These are phyloP conservation scores for Leucosticte australis DNA, from an alignment of 2,113 vertebrate genomes.

Conservation along the genomic window DNA sequence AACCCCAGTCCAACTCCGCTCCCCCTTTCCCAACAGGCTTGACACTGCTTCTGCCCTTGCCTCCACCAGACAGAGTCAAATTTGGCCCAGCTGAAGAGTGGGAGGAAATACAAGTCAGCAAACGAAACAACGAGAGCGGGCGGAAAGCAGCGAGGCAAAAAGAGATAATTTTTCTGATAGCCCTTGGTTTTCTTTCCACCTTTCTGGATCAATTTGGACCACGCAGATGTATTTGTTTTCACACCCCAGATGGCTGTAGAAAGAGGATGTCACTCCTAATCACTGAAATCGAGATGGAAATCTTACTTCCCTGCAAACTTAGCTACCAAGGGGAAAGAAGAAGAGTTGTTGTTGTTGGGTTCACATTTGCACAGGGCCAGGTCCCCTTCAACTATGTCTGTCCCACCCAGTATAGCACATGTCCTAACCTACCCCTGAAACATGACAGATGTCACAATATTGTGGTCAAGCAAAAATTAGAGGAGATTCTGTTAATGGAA, in stretches of 20 bases:
- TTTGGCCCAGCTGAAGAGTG: background rate
- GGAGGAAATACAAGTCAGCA: background rate
- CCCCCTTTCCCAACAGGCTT: background rate
- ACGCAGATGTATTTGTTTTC: slow-evolving; percentile 32
- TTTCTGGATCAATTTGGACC: slow-evolving; percentile 1
- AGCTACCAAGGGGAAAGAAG: background rate
- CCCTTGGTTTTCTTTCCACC: slow-evolving; percentile 17
- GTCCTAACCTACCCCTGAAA: background rate
- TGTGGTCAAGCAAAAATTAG: background rate
- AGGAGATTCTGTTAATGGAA: background rate
- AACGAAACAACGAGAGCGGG: background rate
- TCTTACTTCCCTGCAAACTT: slow-evolving; percentile 17
- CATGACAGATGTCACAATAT: background rate
- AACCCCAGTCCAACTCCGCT: background rate
- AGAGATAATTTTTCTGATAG: background rate
- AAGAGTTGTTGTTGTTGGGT: background rate
- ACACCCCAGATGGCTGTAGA: slow-evolving; percentile 45
- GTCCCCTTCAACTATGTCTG: background rate
- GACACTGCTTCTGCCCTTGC: background rate
- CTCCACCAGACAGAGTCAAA: slow-evolving; percentile 2
- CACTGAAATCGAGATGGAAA: slow-evolving; percentile 28
- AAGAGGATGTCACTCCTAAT: slow-evolving; percentile 30
- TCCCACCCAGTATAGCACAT: background rate
- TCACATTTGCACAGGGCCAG: background rate
- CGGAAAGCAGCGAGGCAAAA: background rate